Conservation (phyloP, 2,113 vertebrate genomes). For the Megalops atlanticus region DNA sequence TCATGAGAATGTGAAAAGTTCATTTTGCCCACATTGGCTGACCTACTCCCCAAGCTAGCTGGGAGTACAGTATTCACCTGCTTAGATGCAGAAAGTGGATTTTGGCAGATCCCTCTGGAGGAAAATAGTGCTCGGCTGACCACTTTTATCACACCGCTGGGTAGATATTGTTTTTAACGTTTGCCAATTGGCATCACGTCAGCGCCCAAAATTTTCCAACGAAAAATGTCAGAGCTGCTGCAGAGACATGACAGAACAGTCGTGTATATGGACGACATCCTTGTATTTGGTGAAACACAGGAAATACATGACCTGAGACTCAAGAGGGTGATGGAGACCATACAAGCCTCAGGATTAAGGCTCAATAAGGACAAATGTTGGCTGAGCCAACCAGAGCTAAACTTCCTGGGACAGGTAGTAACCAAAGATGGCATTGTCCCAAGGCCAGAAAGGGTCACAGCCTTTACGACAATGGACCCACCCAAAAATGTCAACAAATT, state of each 20-base stretch:
- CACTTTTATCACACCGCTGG: too few relatives aligned
- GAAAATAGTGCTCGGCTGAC: too few relatives aligned
- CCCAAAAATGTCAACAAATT: slow-evolving; percentile 13
- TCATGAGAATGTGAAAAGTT: slow-evolving; percentile 22
- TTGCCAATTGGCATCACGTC: too few relatives aligned
- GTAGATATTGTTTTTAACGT: too few relatives aligned
- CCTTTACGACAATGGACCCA: too few relatives aligned
- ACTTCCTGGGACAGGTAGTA: slow-evolving; percentile 36
- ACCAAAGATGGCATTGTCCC: slow-evolving; percentile 19
- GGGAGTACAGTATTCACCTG: slow-evolving; percentile 3
- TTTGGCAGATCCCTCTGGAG: too few relatives aligned
- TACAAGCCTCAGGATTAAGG: slow-evolving; percentile 38
- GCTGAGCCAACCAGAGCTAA: slow-evolving; percentile 32
- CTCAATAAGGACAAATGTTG: slow-evolving; percentile 34
- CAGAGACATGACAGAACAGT: neutral
- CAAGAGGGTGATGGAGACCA: neutral
- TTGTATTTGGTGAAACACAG: neutral
- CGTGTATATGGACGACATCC: neutral
- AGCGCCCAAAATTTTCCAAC: too few relatives aligned
- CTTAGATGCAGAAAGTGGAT: too few relatives aligned
- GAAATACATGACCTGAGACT: neutral
- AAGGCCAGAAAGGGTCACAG: slow-evolving; percentile 26
- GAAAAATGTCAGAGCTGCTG: too few relatives aligned
- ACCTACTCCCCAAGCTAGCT: slow-evolving; percentile 2
- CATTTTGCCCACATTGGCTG: slow-evolving; percentile 11